Percentiles rank a stretch among this genome's conserved stretches.
phyloP scores from a whole-genome alignment of 2,797 vertebrate genomes.

The Acestrorhynchus altus region DNA sequence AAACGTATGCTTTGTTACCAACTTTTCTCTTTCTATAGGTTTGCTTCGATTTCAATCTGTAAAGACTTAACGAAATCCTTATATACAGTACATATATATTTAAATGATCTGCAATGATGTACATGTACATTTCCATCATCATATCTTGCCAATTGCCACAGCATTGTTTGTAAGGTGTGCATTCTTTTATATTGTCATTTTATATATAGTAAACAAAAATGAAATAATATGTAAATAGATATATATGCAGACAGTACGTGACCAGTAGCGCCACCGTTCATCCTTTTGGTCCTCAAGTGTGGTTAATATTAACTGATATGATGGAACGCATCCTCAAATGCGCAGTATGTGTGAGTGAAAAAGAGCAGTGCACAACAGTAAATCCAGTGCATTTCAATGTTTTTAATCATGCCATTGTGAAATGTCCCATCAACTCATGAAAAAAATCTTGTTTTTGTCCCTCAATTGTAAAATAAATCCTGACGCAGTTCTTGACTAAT shows the following conservation, averaged over 20 bases:
- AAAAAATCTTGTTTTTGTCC: constrained; percentile 90
- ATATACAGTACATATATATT: constrained; percentile 82
- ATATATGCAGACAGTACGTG: constrained; percentile 87
- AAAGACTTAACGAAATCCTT: constrained; percentile 76
- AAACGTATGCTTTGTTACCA: constrained; percentile 93
- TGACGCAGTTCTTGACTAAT: constrained; percentile 91
- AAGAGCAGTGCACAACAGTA: constrained; percentile 88
- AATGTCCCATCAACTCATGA: constrained; percentile 81
- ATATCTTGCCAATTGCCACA: constrained; percentile 93
- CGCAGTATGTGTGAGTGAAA: constrained; percentile 83
- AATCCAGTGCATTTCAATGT: constrained; percentile 88
- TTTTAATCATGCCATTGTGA: constrained; percentile 91
- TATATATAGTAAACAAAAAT: constrained; percentile 85
- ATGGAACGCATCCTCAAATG: constrained; percentile 89
- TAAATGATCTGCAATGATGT: constrained; percentile 94
- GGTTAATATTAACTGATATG: constrained; percentile 91
- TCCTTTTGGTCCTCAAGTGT: constrained; percentile 89
- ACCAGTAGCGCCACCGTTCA: constrained; percentile 91
- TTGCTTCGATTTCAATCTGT: constrained; percentile 78
- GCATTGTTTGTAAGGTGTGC: constrained; percentile 98
- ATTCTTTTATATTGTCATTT: constrained; percentile 99
- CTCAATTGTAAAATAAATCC: constrained; percentile 99
- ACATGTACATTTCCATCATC: constrained; percentile 87
- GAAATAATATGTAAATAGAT: constrained; percentile 67
- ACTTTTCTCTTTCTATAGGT: constrained; percentile 87